Percentiles rank a stretch among this genome's conserved stretches.
Conservation (phyloP, 2,797 vertebrate genomes). For the Siniperca scherzeri region DNA sequence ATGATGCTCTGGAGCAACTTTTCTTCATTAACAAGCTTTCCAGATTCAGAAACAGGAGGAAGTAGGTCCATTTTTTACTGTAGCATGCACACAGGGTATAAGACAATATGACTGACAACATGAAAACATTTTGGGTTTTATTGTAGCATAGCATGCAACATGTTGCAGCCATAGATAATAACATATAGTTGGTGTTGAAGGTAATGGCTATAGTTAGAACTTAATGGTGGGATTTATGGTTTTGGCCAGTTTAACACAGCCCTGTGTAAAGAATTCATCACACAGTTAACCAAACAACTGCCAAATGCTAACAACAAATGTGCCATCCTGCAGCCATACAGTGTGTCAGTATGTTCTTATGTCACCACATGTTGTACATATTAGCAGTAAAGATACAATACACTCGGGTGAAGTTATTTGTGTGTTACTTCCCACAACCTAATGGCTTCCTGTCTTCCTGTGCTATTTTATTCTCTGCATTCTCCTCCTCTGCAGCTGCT, state of each 20-base stretch:
- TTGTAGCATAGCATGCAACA: background rate
- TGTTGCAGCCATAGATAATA: background rate
- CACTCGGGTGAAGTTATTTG: background rate
- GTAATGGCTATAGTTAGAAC: background rate
- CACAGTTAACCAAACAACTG: background rate
- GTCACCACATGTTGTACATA: background rate
- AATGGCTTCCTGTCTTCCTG: background rate
- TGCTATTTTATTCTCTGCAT: background rate
- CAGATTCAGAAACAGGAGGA: background rate
- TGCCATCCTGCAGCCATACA: background rate
- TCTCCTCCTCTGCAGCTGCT: conserved; percentile 37
- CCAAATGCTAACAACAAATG: background rate
- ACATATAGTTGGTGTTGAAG: background rate
- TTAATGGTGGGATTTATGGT: background rate
- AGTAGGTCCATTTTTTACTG: background rate
- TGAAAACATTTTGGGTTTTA: background rate
- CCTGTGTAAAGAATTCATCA: background rate
- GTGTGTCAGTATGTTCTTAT: background rate
- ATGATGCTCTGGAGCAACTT: background rate
- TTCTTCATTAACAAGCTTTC: background rate
- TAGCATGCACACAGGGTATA: background rate
- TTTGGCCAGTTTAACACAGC: background rate
- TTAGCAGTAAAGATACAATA: background rate
- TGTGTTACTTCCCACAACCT: background rate
- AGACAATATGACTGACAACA: background rate